Conservation (phyloP, 2,797 vertebrate genomes). For the Scolopax bukidnonensis region DNA sequence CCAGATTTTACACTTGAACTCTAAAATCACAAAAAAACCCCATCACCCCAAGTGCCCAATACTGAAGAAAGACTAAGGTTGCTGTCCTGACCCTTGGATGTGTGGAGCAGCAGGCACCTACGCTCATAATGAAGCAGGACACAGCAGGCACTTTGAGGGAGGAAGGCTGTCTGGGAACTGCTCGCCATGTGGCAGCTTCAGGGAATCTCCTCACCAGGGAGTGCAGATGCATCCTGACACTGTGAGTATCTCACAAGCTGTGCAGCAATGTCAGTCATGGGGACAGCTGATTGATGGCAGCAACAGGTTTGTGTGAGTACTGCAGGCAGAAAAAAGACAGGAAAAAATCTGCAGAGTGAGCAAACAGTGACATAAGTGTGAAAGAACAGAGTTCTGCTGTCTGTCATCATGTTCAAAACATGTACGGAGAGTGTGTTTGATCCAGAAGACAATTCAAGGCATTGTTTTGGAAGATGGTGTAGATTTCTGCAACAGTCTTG, state of each 20-base stretch:
- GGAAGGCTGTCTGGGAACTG: too few species aligned
- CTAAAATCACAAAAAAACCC: background rate
- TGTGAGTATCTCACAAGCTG: background rate
- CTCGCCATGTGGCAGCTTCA: accelerated
- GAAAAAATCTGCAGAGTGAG: background rate
- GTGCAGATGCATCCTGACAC: background rate
- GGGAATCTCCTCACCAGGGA: accelerated
- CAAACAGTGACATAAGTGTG: accelerated
- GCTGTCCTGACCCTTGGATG: background rate
- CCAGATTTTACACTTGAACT: background rate
- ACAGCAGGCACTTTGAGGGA: accelerated
- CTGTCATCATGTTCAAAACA: background rate
- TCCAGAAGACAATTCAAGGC: background rate
- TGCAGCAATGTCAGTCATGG: background rate
- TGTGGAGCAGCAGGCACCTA: background rate
- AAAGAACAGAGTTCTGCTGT: background rate
- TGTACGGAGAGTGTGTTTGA: accelerated
- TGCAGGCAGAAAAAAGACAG: background rate
- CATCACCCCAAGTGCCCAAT: too few species aligned
- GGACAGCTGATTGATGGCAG: background rate
- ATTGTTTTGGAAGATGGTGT: background rate
- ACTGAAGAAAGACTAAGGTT: background rate
- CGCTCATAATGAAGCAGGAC: accelerated
- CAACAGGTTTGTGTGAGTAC: background rate
- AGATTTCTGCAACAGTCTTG: background rate